phyloP scores from a whole-genome alignment of 2,113 vertebrate genomes.

The Motacilla tschutschensis region DNA sequence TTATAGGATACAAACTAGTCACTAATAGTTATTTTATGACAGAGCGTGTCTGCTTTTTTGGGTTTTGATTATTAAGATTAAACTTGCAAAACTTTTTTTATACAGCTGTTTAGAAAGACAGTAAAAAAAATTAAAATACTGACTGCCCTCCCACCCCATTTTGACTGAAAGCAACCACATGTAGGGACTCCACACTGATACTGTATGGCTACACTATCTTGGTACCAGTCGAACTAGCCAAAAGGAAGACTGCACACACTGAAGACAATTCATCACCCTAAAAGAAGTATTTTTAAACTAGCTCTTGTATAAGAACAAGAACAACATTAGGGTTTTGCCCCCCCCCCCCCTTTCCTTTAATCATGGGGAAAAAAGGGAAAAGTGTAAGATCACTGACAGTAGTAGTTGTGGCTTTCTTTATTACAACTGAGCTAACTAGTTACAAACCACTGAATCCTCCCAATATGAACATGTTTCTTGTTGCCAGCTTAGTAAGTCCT shows the following conservation, averaged over 20 bases:
- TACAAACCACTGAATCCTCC: background rate
- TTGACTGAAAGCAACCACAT: background rate
- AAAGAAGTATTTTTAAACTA: background rate
- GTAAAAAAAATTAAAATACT: slow-evolving; percentile 54
- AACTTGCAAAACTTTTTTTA: slow-evolving; percentile 78
- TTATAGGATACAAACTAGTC: slow-evolving; percentile 87
- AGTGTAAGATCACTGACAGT: background rate
- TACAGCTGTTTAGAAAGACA: slow-evolving; percentile 65
- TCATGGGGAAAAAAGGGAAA: background rate
- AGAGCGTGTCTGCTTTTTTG: slow-evolving; percentile 73
- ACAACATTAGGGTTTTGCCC: background rate
- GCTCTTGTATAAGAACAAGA: background rate
- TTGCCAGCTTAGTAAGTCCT: background rate
- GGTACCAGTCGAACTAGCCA: background rate
- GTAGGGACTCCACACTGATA: background rate
- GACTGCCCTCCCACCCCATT: background rate
- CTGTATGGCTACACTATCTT: fast-evolving
- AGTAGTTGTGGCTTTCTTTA: background rate
- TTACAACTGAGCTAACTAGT: background rate
- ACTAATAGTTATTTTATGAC: slow-evolving; percentile 88
- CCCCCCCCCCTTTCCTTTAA: background rate
- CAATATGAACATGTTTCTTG: background rate
- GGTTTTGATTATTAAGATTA: slow-evolving; percentile 76
- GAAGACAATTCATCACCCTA: background rate
- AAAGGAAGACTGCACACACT: background rate